These are phyloP conservation scores for Montipora foliosa DNA, from an alignment of 64 coral and sea anemone species.

Conservation along the genomic window DNA sequence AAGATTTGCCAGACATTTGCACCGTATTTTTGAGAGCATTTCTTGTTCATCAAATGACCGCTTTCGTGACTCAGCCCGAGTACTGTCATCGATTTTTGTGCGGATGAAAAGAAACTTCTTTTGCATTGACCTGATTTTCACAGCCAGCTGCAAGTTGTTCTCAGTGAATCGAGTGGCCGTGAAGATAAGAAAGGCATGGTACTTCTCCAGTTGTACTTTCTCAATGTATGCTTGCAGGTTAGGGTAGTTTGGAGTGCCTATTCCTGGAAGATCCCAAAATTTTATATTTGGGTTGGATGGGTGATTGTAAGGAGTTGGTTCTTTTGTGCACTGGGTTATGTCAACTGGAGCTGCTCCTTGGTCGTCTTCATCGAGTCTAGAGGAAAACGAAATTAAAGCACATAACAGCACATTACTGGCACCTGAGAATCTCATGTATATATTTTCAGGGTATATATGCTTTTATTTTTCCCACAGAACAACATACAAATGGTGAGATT, in stretches of 20 bases:
- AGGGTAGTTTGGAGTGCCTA: slow-evolving; percentile 55
- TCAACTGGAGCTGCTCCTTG: slow-evolving; percentile 29
- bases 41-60: slow-evolving; percentile 33
- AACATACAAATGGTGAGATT: too few relatives aligned
- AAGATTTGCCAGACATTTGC: slow-evolving; percentile 16
- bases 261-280: slow-evolving; percentile 58
- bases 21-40: slow-evolving; percentile 13
- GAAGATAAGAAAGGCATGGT: slow-evolving; percentile 51
- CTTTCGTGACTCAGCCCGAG: slow-evolving; percentile 30
- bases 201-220: slow-evolving; percentile 27
- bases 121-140: background rate
- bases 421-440: too few relatives aligned
- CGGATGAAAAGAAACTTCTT: slow-evolving; percentile 62
- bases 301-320: slow-evolving; percentile 10
- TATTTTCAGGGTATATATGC: too few relatives aligned
- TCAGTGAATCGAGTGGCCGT: slow-evolving; percentile 25
- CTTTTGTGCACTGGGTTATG: background rate
- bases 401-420: too few relatives aligned
- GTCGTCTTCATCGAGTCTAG: slow-evolving; percentile 43
- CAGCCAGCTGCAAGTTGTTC: slow-evolving; percentile 32
- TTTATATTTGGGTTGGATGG: slow-evolving; percentile 56
- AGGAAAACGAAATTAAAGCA: background rate
- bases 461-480: too few relatives aligned
- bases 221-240: slow-evolving; percentile 44
- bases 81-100: slow-evolving; percentile 63